These are phyloP conservation scores for Agrochola circellaris DNA, from an alignment of 2,888 invertebrate genomes.

Conservation along the genomic window DNA sequence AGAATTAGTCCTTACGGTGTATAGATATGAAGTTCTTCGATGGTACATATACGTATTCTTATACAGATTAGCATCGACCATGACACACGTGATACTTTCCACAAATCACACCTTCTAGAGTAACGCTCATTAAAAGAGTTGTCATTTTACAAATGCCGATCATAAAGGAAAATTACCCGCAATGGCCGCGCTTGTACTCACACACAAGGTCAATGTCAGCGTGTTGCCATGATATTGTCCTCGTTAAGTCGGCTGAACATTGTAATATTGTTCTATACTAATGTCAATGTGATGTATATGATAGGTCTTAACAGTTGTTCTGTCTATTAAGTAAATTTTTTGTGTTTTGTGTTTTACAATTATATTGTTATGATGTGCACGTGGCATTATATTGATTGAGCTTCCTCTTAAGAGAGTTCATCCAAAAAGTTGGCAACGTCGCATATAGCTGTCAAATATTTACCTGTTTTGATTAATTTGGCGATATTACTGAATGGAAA, in stretches of 20 bases:
- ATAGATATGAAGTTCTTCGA: no score
- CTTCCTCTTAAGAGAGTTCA: no score
- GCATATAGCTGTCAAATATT: no score
- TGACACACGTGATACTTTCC: constrained; percentile 10
- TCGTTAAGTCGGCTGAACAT: constrained; percentile 6
- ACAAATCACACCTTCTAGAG: background rate
- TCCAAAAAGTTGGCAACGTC: no score
- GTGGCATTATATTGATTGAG: no score
- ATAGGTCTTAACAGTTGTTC: constrained; percentile 1
- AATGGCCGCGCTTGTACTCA: background rate
- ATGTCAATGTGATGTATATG: constrained; percentile 31
- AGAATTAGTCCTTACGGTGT: no score
- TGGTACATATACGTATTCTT: background rate
- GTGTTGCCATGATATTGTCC: constrained; percentile 44
- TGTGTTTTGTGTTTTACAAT: no score
- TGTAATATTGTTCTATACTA: constrained; percentile 1
- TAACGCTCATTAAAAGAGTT: constrained; percentile 3
- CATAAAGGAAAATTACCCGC: constrained; percentile 40
- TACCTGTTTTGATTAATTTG: no score
- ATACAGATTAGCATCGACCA: background rate
- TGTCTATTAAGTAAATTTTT: no score
- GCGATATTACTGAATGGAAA: no score
- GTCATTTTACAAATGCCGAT: constrained; percentile 17
- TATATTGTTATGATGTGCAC: no score
- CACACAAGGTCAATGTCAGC: constrained; percentile 29